Conservation (phyloP, 2,888 invertebrate species). For the Cancer borealis region DNA sequence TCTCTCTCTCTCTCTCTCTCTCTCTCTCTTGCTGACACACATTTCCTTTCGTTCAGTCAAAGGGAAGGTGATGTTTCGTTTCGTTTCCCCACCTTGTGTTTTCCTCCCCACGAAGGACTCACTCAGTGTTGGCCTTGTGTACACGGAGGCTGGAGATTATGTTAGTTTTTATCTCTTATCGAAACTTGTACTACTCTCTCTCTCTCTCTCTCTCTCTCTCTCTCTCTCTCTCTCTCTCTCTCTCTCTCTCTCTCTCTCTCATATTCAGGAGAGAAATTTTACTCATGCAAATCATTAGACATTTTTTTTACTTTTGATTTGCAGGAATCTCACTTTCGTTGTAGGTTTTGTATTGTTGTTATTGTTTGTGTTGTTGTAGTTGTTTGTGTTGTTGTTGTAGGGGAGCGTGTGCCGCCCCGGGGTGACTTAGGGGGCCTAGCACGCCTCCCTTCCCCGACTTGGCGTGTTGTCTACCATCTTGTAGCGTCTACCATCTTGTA, state of each 20-base stretch:
- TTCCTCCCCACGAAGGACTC: background rate
- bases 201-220: no score
- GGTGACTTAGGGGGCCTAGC: background rate
- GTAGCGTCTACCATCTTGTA: slow-evolving; percentile 24
- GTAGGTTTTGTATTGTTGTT: background rate
- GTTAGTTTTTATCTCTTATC: background rate
- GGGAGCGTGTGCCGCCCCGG: background rate
- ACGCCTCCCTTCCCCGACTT: background rate
- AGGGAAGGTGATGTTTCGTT: background rate
- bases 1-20: background rate
- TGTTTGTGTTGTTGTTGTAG: background rate
- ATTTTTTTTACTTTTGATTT: background rate
- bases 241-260: background rate
- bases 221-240: background rate
- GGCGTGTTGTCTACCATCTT: slow-evolving; percentile 30
- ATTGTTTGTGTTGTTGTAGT: background rate
- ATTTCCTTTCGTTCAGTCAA: slow-evolving; percentile 7
- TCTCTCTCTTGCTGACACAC: slow-evolving; percentile 5
- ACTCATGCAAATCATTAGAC: background rate
- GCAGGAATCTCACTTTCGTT: no score
- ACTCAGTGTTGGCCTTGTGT: no score
- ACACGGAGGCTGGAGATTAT: background rate
- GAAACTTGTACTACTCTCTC: background rate
- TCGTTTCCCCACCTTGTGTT: no score
- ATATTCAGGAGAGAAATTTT: background rate